Evolutionary conservation across 1,140 invertebrate genomes (phyloP), one percentile per base, ranked within the genome.

Genomic region (Holcopasites calliopsidis): DNA sequence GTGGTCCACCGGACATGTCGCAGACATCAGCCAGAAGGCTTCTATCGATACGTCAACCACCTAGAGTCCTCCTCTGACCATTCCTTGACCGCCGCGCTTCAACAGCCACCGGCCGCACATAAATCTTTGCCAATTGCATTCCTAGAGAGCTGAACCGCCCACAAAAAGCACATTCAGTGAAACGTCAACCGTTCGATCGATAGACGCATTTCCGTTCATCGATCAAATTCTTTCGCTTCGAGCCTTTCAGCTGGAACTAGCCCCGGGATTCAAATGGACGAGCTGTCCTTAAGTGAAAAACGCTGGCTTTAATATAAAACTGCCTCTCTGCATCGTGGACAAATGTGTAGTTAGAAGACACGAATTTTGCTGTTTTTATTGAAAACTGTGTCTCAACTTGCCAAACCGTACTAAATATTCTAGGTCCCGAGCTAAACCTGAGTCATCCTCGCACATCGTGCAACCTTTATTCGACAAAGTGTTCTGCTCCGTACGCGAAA

Each of bases 71-170:
- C 26, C 5, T 8, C 28, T 47, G 57, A 26, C 55, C 40, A n/a
- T 47, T 58, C 35, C 40, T 60, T 70, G 52, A 58, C 66, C 66
- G n/a, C n/a, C 28, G 38, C 13, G 28, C 18, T 31, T 10, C n/a
- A n/a, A n/a, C 28, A 21, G 13, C 13, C 28, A 38, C 55, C 49
- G 47, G 38, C 68, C 42, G 55, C 55, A 47, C 68, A 70, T 70
- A 70, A 70, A 70, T 70, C 68, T 38, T 58, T 33, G 40, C 68
- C 54, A 58, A 38, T 58, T 49, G n/a, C 54, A 44, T 70, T 61
- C 55, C 68, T 4, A 16, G n/a, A 42, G 38, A 31, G 52, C 21
- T n/a, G 38, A 38, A 58, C 35, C 55, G 23, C 31, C 31, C 26
- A 38, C 40, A 49, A 58, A 42, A 44, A 47, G 13, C 16, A 21